A percentile compares a stretch with the other conserved stretches of the same genome.
Conservation (phyloP, 2,888 invertebrate genomes). For the Caenorhabditis sp. region DNA sequence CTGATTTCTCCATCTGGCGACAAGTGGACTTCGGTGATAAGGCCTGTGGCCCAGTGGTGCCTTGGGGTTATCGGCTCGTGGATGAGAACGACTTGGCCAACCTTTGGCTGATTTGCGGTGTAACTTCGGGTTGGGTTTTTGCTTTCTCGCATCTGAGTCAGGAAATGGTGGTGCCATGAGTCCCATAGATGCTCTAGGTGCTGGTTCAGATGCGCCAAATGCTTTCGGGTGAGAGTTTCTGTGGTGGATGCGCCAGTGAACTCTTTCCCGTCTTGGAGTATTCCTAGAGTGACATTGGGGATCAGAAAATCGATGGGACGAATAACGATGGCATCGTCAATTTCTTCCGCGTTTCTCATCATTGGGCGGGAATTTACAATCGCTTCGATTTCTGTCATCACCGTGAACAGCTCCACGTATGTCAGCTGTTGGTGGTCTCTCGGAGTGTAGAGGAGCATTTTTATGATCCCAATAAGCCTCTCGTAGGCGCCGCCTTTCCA, state of each 20-base stretch:
- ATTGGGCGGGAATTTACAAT: slow-evolving; percentile 10
- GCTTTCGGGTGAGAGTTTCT: not conserved
- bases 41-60: not conserved
- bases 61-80: not conserved
- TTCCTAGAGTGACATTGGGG: not conserved
- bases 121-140: not conserved
- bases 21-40: not conserved
- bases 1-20: not conserved
- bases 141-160: not conserved
- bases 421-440: not conserved
- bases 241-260: not conserved
- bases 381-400: slow-evolving; percentile 2
- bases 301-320: not conserved
- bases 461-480: slow-evolving; percentile 10
- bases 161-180: not conserved
- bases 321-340: not conserved
- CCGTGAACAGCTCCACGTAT: not conserved
- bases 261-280: not conserved
- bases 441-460: not conserved
- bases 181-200: not conserved
- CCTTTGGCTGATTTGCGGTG: not conserved
- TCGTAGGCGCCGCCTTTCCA: slow-evolving; percentile 18
- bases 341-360: not conserved
- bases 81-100: not conserved
- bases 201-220: not conserved